Percentiles rank a stretch among this genome's conserved stretches.
These are phyloP conservation scores for Pseudobourletiella spinata DNA, from an alignment of 1,140 invertebrate genomes.

Conservation along the genomic window DNA sequence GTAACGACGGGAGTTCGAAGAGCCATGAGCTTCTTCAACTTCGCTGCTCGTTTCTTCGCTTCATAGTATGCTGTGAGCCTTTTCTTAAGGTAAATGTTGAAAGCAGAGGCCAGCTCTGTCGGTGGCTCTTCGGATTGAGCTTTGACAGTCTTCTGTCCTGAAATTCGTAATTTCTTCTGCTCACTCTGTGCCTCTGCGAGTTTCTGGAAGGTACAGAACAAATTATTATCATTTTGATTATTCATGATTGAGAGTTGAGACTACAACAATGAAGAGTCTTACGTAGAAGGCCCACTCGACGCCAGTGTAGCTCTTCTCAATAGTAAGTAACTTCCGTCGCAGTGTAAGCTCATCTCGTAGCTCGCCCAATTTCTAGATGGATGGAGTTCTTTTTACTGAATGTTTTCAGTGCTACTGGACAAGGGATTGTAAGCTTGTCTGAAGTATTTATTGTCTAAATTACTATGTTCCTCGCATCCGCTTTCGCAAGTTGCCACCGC, in stretches of 20 bases:
- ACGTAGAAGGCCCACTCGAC: slow-evolving; percentile 23
- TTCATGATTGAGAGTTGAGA: no score
- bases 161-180: background rate
- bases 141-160: background rate
- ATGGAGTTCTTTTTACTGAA: no score
- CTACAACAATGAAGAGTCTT: background rate
- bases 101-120: slow-evolving; percentile 8
- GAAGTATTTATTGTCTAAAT: no score
- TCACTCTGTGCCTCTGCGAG: background rate
- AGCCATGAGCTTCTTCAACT: background rate
- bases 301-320: slow-evolving; percentile 14
- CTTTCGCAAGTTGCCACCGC: slow-evolving; percentile 17
- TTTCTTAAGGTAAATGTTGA: slow-evolving; percentile 8
- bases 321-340: slow-evolving; percentile 12
- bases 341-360: slow-evolving; percentile 6
- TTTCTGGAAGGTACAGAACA: no score
- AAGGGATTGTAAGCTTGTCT: no score
- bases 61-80: background rate
- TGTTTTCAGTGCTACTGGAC: no score
- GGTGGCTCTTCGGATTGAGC: background rate
- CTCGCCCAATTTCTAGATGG: slow-evolving; percentile 17
- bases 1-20: no score
- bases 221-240: no score
- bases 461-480: slow-evolving; percentile 21
- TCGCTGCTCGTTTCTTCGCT: background rate